phyloP scores from a whole-genome alignment of 2,888 invertebrate species.

The Tortrix viridana region DNA sequence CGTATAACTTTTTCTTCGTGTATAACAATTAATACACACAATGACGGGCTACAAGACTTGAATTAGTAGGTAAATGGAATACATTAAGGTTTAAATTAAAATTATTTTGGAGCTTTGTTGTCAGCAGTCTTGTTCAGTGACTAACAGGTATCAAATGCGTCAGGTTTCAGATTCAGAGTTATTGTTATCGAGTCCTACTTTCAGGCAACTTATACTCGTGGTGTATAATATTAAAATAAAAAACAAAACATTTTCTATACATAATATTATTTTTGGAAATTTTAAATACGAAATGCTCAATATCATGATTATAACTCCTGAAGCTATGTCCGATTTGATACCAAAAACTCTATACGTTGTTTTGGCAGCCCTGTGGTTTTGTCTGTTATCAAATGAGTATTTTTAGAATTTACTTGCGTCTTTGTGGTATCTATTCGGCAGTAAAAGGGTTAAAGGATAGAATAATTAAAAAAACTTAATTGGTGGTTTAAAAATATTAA shows the following conservation, averaged over 20 bases:
- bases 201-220: conserved; percentile 42
- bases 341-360: conserved; percentile 64
- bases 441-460: not conserved
- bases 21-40: not conserved
- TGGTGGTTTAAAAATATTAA: not conserved
- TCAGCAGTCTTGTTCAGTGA: conserved; percentile 57
- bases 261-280: not conserved
- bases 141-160: conserved; percentile 27
- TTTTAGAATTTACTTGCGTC: conserved; percentile 26
- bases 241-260: not conserved
- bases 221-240: not conserved
- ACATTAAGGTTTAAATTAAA: conserved; percentile 1
- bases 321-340: conserved; percentile 40
- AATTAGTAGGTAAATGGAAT: not conserved
- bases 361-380: conserved; percentile 79
- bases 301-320: conserved; percentile 24
- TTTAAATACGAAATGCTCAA: not conserved
- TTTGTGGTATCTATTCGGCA: not conserved
- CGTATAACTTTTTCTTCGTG: not conserved
- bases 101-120: conserved; percentile 43
- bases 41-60: not conserved
- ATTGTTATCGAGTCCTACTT: conserved; percentile 44
- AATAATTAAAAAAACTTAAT: not conserved
- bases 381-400: conserved; percentile 42
- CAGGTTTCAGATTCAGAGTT: conserved; percentile 44